Evolutionary conservation across 2,888 invertebrate species (phyloP).

Genomic region (Dichetophora obliterata): DNA sequence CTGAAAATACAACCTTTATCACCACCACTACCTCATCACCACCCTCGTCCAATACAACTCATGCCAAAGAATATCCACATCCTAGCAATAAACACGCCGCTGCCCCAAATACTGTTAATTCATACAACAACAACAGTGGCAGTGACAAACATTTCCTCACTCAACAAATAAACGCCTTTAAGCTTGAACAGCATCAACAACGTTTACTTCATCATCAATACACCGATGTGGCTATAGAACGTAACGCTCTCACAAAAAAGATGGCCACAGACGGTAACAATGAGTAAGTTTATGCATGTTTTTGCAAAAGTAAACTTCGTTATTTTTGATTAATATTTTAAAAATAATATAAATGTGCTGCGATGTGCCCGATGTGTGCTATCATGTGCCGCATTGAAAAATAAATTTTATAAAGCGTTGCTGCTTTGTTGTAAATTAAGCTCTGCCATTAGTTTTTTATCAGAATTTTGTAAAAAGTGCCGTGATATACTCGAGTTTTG

Average conservation of each 20-base stretch:
- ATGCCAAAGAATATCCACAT: slow-evolving; percentile 3
- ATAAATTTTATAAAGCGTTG: no score
- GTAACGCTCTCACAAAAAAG: slow-evolving; percentile 46
- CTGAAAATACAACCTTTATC: slow-evolving; percentile 16
- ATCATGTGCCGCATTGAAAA: no score
- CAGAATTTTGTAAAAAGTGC: no score
- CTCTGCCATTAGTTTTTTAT: no score
- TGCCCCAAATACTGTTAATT: slow-evolving; percentile 14
- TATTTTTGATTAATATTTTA: no score
- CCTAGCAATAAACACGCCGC: background rate
- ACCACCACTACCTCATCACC: background rate
- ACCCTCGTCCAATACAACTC: background rate
- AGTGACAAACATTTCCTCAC: background rate
- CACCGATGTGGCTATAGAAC: slow-evolving; percentile 56
- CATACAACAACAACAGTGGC: background rate
- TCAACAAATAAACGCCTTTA: slow-evolving; percentile 36
- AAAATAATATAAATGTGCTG: no score
- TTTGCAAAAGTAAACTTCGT: no score
- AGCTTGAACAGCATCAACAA: slow-evolving; percentile 48
- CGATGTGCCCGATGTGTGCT: no score
- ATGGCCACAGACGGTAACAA: slow-evolving; percentile 58
- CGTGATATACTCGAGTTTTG: no score
- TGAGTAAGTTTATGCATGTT: slow-evolving; percentile 66
- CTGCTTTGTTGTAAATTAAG: no score
- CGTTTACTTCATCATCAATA: slow-evolving; percentile 52